Percentiles rank a stretch among this genome's conserved stretches.
phyloP scores from a whole-genome alignment of 1,140 invertebrate species.

The Myzus persicae region DNA sequence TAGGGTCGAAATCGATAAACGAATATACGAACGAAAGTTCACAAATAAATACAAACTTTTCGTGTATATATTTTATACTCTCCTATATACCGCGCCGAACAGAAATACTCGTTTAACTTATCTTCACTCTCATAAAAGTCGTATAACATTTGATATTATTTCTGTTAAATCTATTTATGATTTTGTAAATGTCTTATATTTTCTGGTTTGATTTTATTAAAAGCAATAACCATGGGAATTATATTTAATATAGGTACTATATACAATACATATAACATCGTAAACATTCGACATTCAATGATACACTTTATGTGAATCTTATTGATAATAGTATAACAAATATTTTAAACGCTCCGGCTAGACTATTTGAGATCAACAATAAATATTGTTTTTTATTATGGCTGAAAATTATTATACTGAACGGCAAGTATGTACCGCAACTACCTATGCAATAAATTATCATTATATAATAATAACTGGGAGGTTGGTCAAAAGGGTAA shows the following conservation, averaged over 20 bases:
- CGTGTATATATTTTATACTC: slow-evolving; percentile 23
- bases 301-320: neutral
- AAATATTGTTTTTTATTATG: neutral
- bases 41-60: slow-evolving; percentile 58
- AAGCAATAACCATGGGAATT: slow-evolving; percentile 11
- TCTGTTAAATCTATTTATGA: neutral
- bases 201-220: slow-evolving; percentile 21
- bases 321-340: slow-evolving; percentile 14
- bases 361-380: neutral
- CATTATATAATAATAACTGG: neutral
- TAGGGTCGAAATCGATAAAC: slow-evolving; percentile 54
- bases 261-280: neutral
- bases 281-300: slow-evolving; percentile 5
- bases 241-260: neutral
- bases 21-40: slow-evolving; percentile 47
- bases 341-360: neutral
- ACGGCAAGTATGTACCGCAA: neutral
- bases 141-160: slow-evolving; percentile 24
- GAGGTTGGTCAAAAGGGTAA: neutral
- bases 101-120: slow-evolving; percentile 57
- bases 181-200: neutral
- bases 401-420: neutral
- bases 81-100: neutral
- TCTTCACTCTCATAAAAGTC: slow-evolving; percentile 48
- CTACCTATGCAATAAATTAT: neutral